phyloP scores from a whole-genome alignment of 2,888 invertebrate genomes.

The Parthenolecanium corni region DNA sequence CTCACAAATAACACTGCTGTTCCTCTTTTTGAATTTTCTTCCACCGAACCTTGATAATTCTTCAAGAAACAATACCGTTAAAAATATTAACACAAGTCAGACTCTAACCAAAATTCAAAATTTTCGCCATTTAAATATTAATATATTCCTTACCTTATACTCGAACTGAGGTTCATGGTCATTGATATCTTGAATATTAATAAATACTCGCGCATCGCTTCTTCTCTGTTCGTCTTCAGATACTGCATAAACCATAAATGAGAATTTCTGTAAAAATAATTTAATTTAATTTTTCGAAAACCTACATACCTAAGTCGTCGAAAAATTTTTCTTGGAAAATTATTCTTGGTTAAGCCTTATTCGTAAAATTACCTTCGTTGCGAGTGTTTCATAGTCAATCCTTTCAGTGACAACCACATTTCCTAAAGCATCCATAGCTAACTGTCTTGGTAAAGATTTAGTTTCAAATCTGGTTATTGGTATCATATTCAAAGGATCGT shows the following conservation, averaged over 20 bases:
- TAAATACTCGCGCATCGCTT: conserved; percentile 33
- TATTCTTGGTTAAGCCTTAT: too few species aligned
- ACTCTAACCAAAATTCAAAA: background rate
- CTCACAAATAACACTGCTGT: conserved; percentile 54
- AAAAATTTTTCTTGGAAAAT: too few species aligned
- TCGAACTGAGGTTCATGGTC: conserved; percentile 57
- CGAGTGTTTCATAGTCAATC: conserved; percentile 65
- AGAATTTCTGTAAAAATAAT: conserved; percentile 38
- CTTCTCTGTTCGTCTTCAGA: conserved; percentile 39
- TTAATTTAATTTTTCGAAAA: background rate
- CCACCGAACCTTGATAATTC: conserved; percentile 56
- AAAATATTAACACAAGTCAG: background rate
- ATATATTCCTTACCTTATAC: conserved; percentile 46
- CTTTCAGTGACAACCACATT: conserved; percentile 60
- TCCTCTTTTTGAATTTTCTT: conserved; percentile 56
- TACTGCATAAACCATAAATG: conserved; percentile 42
- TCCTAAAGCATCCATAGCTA: conserved; percentile 41
- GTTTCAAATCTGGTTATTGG: conserved; percentile 33
- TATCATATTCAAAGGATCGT: conserved; percentile 42
- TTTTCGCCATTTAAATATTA: too few species aligned
- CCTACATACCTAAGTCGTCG: too few species aligned
- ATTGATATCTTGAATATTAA: conserved; percentile 56
- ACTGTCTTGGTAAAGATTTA: conserved; percentile 32
- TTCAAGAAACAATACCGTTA: conserved; percentile 35
- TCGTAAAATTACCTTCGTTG: conserved; percentile 43